Evolutionary conservation across 2,888 invertebrate species (phyloP).

Genomic region (Apocheima hispidaria): DNA sequence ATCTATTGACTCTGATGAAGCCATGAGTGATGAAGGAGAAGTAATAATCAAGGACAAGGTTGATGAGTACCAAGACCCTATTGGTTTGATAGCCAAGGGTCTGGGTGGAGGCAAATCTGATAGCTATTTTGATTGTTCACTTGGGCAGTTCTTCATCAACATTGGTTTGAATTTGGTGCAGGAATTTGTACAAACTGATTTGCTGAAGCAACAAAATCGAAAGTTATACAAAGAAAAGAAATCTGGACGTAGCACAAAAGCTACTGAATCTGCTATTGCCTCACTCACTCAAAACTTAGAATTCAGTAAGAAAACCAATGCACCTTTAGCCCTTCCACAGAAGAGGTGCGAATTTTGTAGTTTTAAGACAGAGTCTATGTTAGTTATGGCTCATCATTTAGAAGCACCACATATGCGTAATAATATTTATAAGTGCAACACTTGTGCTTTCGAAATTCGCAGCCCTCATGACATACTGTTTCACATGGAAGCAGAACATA

Average conservation of each 20-base stretch:
- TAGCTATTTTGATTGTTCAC: constrained; percentile 94
- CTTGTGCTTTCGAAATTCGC: constrained; percentile 93
- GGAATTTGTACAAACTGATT: constrained; percentile 96
- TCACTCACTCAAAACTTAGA: constrained; percentile 95
- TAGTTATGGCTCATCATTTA: constrained; percentile 95
- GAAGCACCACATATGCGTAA: constrained; percentile 97
- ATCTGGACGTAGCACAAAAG: constrained; percentile 88
- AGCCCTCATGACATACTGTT: constrained; percentile 96
- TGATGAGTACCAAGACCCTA: constrained; percentile 82
- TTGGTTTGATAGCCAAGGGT: constrained; percentile 71
- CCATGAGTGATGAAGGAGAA: constrained; percentile 76
- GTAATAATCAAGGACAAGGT: constrained; percentile 86
- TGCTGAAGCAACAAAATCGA: constrained; percentile 94
- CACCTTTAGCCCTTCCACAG: constrained; percentile 91
- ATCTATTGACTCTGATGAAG: constrained; percentile 82
- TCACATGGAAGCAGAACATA: constrained; percentile 98
- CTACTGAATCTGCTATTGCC: constrained; percentile 93
- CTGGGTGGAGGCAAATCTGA: constrained; percentile 84
- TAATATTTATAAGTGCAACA: constrained; percentile 94
- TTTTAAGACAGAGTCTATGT: constrained; percentile 95
- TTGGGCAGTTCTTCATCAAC: constrained; percentile 97
- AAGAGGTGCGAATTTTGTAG: constrained; percentile 96
- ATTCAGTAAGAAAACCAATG: constrained; percentile 94
- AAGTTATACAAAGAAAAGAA: constrained; percentile 91
- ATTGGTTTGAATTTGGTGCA: constrained; percentile 97